Percentiles rank a stretch among this genome's conserved stretches.
These are phyloP conservation scores for Drosophila littoralis DNA, from an alignment of 1,140 invertebrate genomes.

Conservation along the genomic window DNA sequence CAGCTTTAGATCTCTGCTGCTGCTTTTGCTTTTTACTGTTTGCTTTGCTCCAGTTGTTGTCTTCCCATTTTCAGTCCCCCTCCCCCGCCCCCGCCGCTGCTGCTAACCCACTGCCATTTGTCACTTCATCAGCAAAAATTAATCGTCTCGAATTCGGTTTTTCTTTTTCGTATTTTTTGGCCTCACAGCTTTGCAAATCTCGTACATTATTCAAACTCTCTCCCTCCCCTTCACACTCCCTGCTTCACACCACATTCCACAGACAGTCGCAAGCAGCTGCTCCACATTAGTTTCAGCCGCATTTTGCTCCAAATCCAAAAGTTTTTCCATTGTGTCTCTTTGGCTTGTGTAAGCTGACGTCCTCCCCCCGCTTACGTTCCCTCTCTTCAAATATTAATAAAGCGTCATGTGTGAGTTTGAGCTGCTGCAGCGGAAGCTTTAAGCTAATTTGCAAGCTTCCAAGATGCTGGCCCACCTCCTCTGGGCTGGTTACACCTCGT, in stretches of 20 bases:
- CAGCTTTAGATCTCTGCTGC: slow-evolving; percentile 25
- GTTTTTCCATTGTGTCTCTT: slow-evolving; percentile 50
- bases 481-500: slow-evolving; percentile 21
- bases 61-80: slow-evolving; percentile 48
- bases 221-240: slow-evolving; percentile 54
- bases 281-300: slow-evolving; percentile 53
- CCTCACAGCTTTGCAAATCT: slow-evolving; percentile 57
- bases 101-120: slow-evolving; percentile 50
- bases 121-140: slow-evolving; percentile 83
- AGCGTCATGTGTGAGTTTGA: slow-evolving; percentile 41
- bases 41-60: slow-evolving; percentile 45
- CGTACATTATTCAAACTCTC: slow-evolving; percentile 52
- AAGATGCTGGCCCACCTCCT: slow-evolving; percentile 30
- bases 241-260: not conserved
- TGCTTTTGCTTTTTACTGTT: slow-evolving; percentile 23
- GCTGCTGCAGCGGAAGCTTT: slow-evolving; percentile 33
- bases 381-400: slow-evolving; percentile 47
- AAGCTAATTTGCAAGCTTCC: slow-evolving; percentile 44
- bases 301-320: slow-evolving; percentile 52
- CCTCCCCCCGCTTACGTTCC: not conserved
- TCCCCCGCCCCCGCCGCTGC: slow-evolving; percentile 72
- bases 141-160: slow-evolving; percentile 84
- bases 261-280: slow-evolving; percentile 37
- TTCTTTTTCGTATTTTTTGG: slow-evolving; percentile 77
- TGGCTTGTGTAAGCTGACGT: slow-evolving; percentile 12